Conservation (phyloP, 2,888 invertebrate genomes). For the Drosophila trichaetosa region DNA sequence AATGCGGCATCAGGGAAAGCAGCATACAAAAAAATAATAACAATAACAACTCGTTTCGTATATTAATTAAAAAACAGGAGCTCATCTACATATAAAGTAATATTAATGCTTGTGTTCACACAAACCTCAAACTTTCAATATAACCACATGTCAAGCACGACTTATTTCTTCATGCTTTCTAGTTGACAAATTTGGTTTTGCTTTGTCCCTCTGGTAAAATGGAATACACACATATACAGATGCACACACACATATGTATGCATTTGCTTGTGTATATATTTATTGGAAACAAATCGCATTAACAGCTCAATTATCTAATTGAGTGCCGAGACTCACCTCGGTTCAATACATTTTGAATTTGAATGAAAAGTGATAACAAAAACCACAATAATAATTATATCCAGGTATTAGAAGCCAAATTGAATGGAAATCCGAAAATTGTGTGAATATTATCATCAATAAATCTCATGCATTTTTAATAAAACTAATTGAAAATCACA, state of each 20-base stretch:
- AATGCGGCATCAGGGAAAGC: constrained; percentile 39
- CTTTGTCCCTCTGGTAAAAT: constrained; percentile 9
- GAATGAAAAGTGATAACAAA: constrained; percentile 55
- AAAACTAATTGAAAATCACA: constrained; percentile 68
- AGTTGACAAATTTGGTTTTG: constrained; percentile 27
- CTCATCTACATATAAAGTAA: neutral
- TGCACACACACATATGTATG: neutral
- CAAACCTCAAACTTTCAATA: constrained; percentile 18
- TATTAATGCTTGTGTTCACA: constrained; percentile 17
- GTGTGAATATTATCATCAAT: constrained; percentile 3
- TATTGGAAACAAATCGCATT: constrained; percentile 11
- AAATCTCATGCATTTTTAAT: constrained; percentile 66
- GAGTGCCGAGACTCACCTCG: constrained; percentile 56
- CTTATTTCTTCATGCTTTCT: constrained; percentile 15
- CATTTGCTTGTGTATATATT: neutral
- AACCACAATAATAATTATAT: constrained; percentile 16
- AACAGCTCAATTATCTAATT: constrained; percentile 72
- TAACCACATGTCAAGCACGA: constrained; percentile 1
- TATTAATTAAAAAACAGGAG: constrained; percentile 66
- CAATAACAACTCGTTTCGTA: constrained; percentile 32
- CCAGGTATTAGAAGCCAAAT: constrained; percentile 36
- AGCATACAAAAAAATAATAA: constrained; percentile 21
- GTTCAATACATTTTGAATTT: constrained; percentile 57
- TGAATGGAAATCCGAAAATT: constrained; percentile 44
- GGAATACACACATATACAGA: constrained; percentile 4